Evolutionary conservation across 2,888 invertebrate genomes (phyloP), one percentile per base, ranked within the genome.

Genomic region (Lamellibrachia satsuma): DNA sequence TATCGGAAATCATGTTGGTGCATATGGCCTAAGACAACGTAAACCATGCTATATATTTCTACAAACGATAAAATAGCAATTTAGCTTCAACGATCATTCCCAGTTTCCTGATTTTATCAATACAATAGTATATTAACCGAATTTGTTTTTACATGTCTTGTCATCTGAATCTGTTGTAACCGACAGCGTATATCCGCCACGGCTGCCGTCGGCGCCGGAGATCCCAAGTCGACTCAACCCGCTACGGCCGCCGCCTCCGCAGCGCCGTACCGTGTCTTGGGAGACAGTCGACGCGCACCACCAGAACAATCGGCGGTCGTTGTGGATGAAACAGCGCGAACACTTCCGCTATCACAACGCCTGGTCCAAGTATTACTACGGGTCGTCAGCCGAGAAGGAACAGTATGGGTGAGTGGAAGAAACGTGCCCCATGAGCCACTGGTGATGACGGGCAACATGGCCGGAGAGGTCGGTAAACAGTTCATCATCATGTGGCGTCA

Each of bases 311-410:
- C 95, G 95, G 93, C 94, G 96, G 15, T 92, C 95, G 27, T 93
- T 94, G 90, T 93, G 95, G 60, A 96, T 96, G 96, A 96, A 96
- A 93, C 95, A 95, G 93, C 93, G 95, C 91, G 96, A 96, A 93
- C 95, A 96, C 93, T 95, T 95, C 92, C 93, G 96, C 57, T 96
- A 96, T 92, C 96, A 96, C 93, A 95, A 96, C 11, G 96, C 96
- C 7, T 96, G 96, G 96, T 94, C 95, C 22, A 96, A 95, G 94
- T 95, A 95, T 7, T 96, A 95, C 93, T 96, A 96, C 93, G 96
- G 96, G 0, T 94, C 95, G 75, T 95, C 95, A 51, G 95, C 96
- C 9, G 96, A 96, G 92, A 94, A 95, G 93, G 96, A 96, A 93
- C 94, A 95, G 27, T 96, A 96, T 94, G 96, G 96, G 96, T 96